A percentile compares a stretch with the other conserved stretches of the same genome.
These are phyloP conservation scores for Monoplex corrugatus DNA, from an alignment of 2,888 invertebrate species.

Conservation along the genomic window DNA sequence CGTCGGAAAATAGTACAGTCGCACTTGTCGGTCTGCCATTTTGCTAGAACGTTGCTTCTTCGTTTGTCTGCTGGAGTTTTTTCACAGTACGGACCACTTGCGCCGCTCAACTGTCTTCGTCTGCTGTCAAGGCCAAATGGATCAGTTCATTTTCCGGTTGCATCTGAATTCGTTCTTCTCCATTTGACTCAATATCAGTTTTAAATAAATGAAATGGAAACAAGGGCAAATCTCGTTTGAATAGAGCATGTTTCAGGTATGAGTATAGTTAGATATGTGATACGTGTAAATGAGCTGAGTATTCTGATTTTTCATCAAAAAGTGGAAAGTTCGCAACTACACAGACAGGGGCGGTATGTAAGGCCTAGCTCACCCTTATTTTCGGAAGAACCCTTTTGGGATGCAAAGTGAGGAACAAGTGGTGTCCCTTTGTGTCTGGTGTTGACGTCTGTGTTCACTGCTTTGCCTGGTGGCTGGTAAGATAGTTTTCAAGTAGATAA, in stretches of 20 bases:
- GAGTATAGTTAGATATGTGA: no score
- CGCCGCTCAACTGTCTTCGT: not conserved
- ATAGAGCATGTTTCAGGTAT: no score
- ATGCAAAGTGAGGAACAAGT: conserved; percentile 11
- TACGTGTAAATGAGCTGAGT: not conserved
- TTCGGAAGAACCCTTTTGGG: not conserved
- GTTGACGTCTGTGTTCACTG: conserved; percentile 24
- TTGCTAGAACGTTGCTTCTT: not conserved
- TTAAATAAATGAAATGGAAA: no score
- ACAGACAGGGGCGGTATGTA: conserved; percentile 24
- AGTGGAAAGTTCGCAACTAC: not conserved
- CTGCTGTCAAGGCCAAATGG: conserved; percentile 8
- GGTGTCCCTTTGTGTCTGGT: conserved; percentile 39
- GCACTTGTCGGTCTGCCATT: conserved; percentile 49
- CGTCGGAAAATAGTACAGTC: conserved; percentile 56
- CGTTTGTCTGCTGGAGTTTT: no score
- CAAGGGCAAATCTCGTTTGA: no score
- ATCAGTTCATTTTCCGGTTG: conserved; percentile 1
- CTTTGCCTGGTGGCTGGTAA: not conserved
- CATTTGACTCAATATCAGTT: not conserved
- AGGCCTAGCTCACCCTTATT: conserved; percentile 16
- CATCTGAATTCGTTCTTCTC: not conserved
- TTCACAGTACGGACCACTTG: not conserved
- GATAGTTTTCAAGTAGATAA: not conserved
- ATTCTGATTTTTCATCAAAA: not conserved